These are phyloP conservation scores for Ornithorhynchus anatinus DNA, from an alignment of 2,113 vertebrate genomes.

Conservation along the genomic window DNA sequence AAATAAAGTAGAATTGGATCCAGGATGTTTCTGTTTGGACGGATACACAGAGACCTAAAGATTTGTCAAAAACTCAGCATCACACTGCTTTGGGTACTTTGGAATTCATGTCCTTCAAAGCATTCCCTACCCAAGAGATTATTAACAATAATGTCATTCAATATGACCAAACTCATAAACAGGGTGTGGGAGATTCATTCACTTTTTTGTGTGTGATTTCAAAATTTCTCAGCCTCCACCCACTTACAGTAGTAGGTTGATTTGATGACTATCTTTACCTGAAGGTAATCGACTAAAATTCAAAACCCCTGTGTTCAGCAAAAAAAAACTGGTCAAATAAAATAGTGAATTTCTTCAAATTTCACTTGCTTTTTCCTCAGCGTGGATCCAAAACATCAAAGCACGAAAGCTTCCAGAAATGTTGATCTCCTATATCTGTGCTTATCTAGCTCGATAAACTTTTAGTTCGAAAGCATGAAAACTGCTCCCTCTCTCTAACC, in stretches of 20 bases:
- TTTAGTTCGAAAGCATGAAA: no score
- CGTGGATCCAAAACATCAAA: not conserved
- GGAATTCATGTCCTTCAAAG: conserved; percentile 26
- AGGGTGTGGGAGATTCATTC: not conserved
- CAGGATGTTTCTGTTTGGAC: not conserved
- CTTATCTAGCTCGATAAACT: no score
- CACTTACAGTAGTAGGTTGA: no score
- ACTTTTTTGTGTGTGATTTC: not conserved
- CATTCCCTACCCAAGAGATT: conserved; percentile 6
- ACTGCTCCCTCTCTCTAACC: no score
- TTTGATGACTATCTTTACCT: not conserved
- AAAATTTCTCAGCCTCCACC: not conserved
- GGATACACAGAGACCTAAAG: not conserved
- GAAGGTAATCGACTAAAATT: not conserved
- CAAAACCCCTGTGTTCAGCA: not conserved
- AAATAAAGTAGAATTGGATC: not conserved
- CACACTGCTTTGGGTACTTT: conserved; percentile 4
- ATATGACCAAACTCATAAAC: not conserved
- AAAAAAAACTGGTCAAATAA: not conserved
- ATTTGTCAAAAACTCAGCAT: conserved; percentile 1
- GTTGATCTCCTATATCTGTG: no score
- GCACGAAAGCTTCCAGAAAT: not conserved
- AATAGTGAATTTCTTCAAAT: not conserved
- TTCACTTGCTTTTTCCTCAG: not conserved
- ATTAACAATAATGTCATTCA: not conserved